These are phyloP conservation scores for Gasterosteus nipponicus DNA, from an alignment of 2,113 vertebrate genomes.

Conservation along the genomic window DNA sequence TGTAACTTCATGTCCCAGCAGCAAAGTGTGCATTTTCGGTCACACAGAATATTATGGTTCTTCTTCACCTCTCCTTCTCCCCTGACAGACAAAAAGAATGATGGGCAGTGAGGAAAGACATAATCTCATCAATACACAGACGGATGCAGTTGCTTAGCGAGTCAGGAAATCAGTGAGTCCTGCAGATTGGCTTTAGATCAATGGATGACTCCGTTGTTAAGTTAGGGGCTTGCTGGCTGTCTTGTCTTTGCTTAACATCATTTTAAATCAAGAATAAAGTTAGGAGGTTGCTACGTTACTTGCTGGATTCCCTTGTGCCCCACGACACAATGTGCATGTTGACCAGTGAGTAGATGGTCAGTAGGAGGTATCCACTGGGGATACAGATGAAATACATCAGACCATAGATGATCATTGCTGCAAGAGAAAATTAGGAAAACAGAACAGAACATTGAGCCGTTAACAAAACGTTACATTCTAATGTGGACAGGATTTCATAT, in stretches of 20 bases:
- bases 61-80: slow-evolving; percentile 61
- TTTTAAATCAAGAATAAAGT: neutral
- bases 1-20: slow-evolving; percentile 83
- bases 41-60: slow-evolving; percentile 68
- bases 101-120: neutral
- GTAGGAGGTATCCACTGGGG: slow-evolving; percentile 85
- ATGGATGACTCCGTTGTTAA: neutral
- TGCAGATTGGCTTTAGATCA: neutral
- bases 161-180: no score
- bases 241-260: neutral
- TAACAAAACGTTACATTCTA: neutral
- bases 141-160: neutral
- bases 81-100: slow-evolving; percentile 39
- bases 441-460: neutral
- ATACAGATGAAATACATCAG: slow-evolving; percentile 87
- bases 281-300: slow-evolving; percentile 56
- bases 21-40: slow-evolving; percentile 77
- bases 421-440: slow-evolving; percentile 17
- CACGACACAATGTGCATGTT: slow-evolving; percentile 86
- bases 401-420: slow-evolving; percentile 81
- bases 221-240: neutral
- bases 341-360: slow-evolving; percentile 85
- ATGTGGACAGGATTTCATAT: neutral
- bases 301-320: slow-evolving; percentile 84
- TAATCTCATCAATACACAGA: neutral